phyloP scores from a whole-genome alignment of 2,797 vertebrate genomes.

The Oreochromis grahami region DNA sequence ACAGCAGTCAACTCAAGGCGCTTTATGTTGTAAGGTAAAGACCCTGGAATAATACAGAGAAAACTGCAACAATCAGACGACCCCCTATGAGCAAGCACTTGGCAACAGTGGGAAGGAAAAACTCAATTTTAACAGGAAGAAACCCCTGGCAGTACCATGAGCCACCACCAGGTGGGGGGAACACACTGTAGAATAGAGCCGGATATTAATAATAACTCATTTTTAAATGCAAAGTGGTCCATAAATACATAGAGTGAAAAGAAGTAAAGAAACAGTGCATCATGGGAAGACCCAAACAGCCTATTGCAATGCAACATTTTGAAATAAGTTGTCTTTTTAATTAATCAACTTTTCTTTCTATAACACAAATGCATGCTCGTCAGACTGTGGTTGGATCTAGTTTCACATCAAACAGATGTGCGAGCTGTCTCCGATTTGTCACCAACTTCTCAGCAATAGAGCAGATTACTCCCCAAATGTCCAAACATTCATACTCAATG shows the following conservation, averaged over 20 bases:
- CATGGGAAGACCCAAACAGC: background rate
- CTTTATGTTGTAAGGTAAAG: no score
- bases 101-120: no score
- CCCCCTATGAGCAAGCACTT: no score
- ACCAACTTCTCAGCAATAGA: background rate
- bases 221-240: background rate
- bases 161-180: no score
- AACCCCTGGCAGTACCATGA: no score
- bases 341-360: background rate
- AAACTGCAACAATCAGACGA: no score
- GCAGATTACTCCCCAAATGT: background rate
- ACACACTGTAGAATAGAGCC: background rate
- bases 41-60: no score
- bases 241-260: background rate
- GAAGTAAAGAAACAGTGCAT: background rate
- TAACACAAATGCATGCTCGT: background rate
- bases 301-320: background rate
- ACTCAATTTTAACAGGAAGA: no score
- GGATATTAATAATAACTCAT: background rate
- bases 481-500: background rate
- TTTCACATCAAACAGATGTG: background rate
- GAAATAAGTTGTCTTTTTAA: background rate
- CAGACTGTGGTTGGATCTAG: background rate
- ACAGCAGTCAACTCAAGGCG: no score
- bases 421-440: background rate